These are phyloP conservation scores for Scomber japonicus DNA, from an alignment of 2,113 vertebrate species.

Conservation along the genomic window DNA sequence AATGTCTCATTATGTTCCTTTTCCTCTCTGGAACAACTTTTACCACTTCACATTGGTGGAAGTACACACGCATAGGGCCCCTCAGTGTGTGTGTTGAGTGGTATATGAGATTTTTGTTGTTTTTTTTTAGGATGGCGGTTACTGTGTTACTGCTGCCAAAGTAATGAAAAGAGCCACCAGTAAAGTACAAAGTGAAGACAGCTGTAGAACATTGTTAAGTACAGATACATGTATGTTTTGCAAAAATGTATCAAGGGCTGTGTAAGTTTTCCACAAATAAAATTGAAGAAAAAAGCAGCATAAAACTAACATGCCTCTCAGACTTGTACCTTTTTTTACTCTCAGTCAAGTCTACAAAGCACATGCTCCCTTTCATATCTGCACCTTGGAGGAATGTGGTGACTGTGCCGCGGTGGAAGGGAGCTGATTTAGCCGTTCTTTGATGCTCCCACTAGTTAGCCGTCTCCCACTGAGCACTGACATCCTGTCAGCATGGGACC, in stretches of 20 bases:
- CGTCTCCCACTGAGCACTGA: slow-evolving; percentile 78
- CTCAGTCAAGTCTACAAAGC: slow-evolving; percentile 33
- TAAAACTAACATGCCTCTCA: not conserved
- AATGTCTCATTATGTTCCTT: slow-evolving; percentile 68
- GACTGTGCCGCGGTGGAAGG: slow-evolving; percentile 61
- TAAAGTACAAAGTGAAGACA: slow-evolving; percentile 77
- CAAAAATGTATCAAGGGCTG: slow-evolving; percentile 2
- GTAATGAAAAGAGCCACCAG: slow-evolving; percentile 66
- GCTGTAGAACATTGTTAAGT: slow-evolving; percentile 60
- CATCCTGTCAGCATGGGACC: slow-evolving; percentile 82
- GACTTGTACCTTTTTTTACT: not conserved
- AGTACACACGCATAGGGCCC: slow-evolving; percentile 28
- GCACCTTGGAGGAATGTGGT: slow-evolving; percentile 74
- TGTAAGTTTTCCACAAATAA: not conserved
- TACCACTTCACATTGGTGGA: slow-evolving; percentile 31
- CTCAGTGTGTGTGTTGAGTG: slow-evolving; percentile 63
- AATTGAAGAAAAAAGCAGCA: not conserved
- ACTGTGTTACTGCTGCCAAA: slow-evolving; percentile 69
- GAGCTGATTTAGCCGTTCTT: slow-evolving; percentile 78
- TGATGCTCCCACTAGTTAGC: slow-evolving; percentile 82
- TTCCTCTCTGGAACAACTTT: slow-evolving; percentile 54
- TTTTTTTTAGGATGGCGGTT: slow-evolving; percentile 59
- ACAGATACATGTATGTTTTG: slow-evolving; percentile 30
- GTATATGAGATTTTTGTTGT: slow-evolving; percentile 55
- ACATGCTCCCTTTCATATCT: slow-evolving; percentile 52